Evolutionary conservation across 2,888 invertebrate genomes (phyloP), one percentile per base, ranked within the genome.

Genomic region (Augochlorella aurata): DNA sequence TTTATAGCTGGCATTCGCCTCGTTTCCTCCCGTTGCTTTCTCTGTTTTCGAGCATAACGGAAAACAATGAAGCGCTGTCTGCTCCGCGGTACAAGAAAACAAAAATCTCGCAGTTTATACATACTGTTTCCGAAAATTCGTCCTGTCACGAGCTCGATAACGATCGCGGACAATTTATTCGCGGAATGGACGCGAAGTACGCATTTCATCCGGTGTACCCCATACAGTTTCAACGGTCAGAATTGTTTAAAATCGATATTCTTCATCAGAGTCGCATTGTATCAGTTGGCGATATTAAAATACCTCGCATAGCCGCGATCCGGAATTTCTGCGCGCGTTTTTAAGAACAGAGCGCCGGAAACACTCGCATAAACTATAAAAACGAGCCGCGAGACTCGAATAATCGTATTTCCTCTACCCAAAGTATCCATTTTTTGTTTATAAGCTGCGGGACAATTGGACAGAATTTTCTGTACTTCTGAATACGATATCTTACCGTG

Each of bases 211-310:
- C 29, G 3, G 61, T 29, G 16, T 9, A 29, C 29, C 29, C 9
- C 18, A 9, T 16, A 29, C 29, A 2, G 29, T 29, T 38, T 38
- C 16, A 29, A 61, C 61, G 29, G 18, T 29, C 61, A 16, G 61
- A 61, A 61, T 61, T 61, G 61, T 61, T 61, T 29, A 61, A 61
- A 61, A 61, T 61, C 29, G 61, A 61, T 61, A 61, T 61, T 61
- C 61, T 61, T 61, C 61, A 38, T 61, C 61, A 29, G 29, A 16
- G 29, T 24, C 24, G 61, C 9, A 61, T 61, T 38, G 61, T 61
- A 29, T 61, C 29, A 1, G 24, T 18, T 18, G 8, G 9, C 3
- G 29, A 9, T 61, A 29, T 29, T 9, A 29, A 61, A 61, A 61
- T 18, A 61, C 29, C 61, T 21, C 49, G 49, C 16, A 49, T 16